phyloP scores from a whole-genome alignment of 2,113 vertebrate species.

The Aphyosemion australe region DNA sequence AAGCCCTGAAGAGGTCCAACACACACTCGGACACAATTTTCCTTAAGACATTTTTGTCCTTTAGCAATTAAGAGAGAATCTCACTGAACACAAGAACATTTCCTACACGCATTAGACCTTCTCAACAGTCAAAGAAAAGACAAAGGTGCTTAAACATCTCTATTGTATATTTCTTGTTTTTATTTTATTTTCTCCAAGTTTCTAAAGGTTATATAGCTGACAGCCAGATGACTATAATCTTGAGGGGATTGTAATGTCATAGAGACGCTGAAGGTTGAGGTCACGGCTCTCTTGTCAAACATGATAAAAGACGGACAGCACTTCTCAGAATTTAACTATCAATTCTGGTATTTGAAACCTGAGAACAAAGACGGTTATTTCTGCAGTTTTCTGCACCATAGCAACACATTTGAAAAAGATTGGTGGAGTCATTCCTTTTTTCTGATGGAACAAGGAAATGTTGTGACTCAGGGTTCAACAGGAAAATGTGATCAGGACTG shows the following conservation, averaged over 20 bases:
- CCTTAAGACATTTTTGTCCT: conserved; percentile 28
- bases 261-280: conserved; percentile 12
- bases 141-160: not conserved
- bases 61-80: conserved; percentile 35
- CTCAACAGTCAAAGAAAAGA: not conserved
- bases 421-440: not conserved
- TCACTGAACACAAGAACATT: conserved; percentile 11
- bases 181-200: not conserved
- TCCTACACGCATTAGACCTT: conserved; percentile 24
- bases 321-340: conserved; percentile 11
- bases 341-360: conserved; percentile 5
- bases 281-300: not conserved
- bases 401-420: not conserved
- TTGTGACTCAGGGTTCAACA: not conserved
- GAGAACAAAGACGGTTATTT: not conserved
- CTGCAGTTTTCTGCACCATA: not conserved
- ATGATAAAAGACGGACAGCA: conserved; percentile 8
- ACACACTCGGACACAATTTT: conserved; percentile 4
- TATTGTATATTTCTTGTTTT: conserved; percentile 1
- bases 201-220: conserved; percentile 13
- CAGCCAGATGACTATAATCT: not conserved
- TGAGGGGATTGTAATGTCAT: conserved; percentile 1
- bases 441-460: not conserved
- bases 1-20: conserved; percentile 23
- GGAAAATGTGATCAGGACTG: not conserved